These are phyloP conservation scores for Parazoanthus swiftii DNA, from an alignment of 92 coral and sea anemone species.

Conservation along the genomic window DNA sequence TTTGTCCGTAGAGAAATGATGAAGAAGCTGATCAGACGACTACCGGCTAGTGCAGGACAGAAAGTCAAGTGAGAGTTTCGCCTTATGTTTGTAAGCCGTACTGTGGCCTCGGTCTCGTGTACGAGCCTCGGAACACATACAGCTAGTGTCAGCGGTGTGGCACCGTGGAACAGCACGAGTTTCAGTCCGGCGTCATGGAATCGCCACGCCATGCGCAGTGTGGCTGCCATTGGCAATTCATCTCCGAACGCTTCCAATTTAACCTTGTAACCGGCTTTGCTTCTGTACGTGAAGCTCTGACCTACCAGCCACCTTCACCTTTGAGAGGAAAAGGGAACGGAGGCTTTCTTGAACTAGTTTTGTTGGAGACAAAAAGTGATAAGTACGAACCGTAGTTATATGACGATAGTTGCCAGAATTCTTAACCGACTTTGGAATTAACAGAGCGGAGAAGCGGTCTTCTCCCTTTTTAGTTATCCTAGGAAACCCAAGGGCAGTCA, in stretches of 20 bases:
- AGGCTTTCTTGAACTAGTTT: background rate
- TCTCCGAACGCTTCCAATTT: too few species aligned
- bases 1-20: constrained; percentile 52
- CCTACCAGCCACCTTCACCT: background rate
- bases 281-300: background rate
- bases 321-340: background rate
- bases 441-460: too few species aligned
- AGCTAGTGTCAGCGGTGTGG: background rate
- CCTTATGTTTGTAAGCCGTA: background rate
- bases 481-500: too few species aligned
- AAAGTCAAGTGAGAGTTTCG: background rate
- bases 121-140: background rate
- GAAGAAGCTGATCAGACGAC: constrained; percentile 63
- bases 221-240: too few species aligned
- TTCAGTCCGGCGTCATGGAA: background rate
- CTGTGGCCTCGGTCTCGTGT: background rate
- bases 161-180: background rate
- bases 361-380: background rate
- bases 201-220: background rate
- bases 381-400: background rate
- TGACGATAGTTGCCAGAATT: too few species aligned
- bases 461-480: too few species aligned
- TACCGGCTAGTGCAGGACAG: constrained; percentile 35
- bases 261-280: too few species aligned
- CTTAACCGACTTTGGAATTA: too few species aligned